Evolutionary conservation across 2,888 invertebrate species (phyloP).

Genomic region (Busseola fusca): DNA sequence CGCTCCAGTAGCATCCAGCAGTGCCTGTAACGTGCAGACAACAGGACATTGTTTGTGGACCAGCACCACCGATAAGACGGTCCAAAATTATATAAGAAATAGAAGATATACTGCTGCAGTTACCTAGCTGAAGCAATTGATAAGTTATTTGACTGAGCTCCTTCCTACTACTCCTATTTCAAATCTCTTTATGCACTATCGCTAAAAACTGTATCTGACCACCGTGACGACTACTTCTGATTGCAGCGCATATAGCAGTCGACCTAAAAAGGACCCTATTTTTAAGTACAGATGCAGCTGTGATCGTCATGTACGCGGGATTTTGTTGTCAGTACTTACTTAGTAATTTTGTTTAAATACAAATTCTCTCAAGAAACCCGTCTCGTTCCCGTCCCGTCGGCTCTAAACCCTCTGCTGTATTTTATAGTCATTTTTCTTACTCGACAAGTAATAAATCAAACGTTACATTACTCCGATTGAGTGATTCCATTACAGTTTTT

Average conservation of each 20-base stretch:
- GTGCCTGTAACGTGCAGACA: neutral
- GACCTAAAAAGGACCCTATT: too few relatives aligned
- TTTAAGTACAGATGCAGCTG: too few relatives aligned
- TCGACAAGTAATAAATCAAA: conserved; percentile 85
- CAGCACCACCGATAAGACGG: neutral
- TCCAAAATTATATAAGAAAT: neutral
- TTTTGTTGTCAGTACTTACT: too few relatives aligned
- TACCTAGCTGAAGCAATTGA: too few relatives aligned
- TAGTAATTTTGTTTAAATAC: too few relatives aligned
- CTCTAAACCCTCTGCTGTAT: conserved; percentile 70
- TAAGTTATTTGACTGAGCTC: neutral
- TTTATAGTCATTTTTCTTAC: conserved; percentile 88
- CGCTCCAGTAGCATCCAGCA: neutral
- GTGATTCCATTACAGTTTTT: conserved; percentile 86
- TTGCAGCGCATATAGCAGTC: too few relatives aligned
- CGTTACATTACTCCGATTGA: conserved; percentile 87
- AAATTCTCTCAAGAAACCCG: neutral
- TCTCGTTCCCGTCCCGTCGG: conserved; percentile 65
- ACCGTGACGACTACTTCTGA: too few relatives aligned
- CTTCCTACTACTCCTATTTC: neutral
- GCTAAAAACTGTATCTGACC: too few relatives aligned
- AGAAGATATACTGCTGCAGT: neutral
- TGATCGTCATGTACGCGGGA: too few relatives aligned
- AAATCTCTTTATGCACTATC: too few relatives aligned
- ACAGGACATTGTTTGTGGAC: neutral